Conservation (phyloP, 2,888 invertebrate genomes). For the Diadegma fenestrale region DNA sequence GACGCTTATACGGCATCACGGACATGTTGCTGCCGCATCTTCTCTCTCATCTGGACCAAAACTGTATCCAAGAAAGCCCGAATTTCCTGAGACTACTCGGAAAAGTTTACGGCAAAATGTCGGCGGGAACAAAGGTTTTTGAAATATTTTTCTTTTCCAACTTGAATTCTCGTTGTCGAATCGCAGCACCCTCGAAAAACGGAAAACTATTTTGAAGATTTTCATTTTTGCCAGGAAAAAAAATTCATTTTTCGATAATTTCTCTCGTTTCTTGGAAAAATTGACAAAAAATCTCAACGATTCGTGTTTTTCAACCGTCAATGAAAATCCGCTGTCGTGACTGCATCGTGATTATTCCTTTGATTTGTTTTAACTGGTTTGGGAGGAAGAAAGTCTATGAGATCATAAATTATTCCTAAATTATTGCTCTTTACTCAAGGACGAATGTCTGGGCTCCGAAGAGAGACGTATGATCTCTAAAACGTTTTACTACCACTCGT, state of each 20-base stretch:
- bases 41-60: conserved; percentile 44
- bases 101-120: conserved; percentile 74
- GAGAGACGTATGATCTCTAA: conserved; percentile 73
- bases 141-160: conserved; percentile 2
- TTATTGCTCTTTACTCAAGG: conserved; percentile 30
- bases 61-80: conserved; percentile 73
- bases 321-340: no score
- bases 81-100: conserved; percentile 78
- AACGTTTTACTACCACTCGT: conserved; percentile 75
- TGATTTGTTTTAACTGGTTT: no score
- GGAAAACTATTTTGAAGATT: no score
- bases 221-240: no score
- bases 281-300: no score
- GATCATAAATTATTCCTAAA: background rate
- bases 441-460: conserved; percentile 42
- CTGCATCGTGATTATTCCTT: no score
- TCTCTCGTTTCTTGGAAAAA: no score
- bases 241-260: no score
- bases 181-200: no score
- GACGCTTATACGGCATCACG: conserved; percentile 20
- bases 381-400: no score
- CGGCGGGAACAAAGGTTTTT: conserved; percentile 56
- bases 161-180: background rate
- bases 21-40: conserved; percentile 27
- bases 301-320: no score